These are phyloP conservation scores for Glaucomys volans DNA, from an alignment of 2,113 vertebrate genomes.

Conservation along the genomic window DNA sequence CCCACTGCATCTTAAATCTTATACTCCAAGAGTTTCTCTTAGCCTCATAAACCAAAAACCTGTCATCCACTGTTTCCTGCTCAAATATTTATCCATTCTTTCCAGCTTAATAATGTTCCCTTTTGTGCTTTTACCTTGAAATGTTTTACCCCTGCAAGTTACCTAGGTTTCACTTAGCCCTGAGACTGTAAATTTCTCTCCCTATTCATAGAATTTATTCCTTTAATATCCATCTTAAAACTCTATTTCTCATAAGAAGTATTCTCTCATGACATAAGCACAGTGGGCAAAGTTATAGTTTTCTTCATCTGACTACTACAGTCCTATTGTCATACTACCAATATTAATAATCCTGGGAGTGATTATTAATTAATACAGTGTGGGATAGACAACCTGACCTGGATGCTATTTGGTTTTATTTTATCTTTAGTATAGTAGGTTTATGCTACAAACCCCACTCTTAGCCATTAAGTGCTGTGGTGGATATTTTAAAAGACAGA, in stretches of 20 bases:
- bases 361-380: no score
- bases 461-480: background rate
- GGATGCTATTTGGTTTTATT: background rate
- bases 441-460: background rate
- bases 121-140: background rate
- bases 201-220: background rate
- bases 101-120: background rate
- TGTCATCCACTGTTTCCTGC: background rate
- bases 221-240: conserved; percentile 16
- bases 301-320: background rate
- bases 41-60: background rate
- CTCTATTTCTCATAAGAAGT: background rate
- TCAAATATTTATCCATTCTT: background rate
- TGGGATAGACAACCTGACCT: background rate
- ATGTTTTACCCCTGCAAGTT: background rate
- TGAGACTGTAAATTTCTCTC: conserved; percentile 10
- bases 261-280: background rate
- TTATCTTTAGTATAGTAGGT: background rate
- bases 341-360: background rate
- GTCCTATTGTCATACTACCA: background rate
- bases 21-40: conserved; percentile 1
- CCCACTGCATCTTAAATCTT: background rate
- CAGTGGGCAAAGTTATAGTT: background rate
- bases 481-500: background rate
- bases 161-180: background rate